Evolutionary conservation across 2,113 vertebrate genomes (phyloP).

Genomic region (Thunnus thynnus): DNA sequence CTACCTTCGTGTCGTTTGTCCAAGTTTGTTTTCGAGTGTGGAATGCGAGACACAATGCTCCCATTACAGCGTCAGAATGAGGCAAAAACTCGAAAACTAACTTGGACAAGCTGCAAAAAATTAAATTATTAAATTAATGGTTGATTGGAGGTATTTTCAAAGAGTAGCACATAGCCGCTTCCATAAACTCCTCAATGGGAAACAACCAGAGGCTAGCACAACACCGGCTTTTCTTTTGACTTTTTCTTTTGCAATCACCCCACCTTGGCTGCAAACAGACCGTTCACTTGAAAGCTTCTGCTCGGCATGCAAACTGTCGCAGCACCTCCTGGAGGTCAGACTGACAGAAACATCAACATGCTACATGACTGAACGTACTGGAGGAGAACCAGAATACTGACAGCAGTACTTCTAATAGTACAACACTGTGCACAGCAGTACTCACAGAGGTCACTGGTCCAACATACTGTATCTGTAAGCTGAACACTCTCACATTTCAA

Average conservation of each 20-base stretch:
- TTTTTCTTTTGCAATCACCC: too few relatives aligned
- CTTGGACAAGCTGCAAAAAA: not conserved
- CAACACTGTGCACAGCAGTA: slow-evolving; percentile 67
- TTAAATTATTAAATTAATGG: not conserved
- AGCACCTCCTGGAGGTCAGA: slow-evolving; percentile 65
- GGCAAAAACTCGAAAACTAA: not conserved
- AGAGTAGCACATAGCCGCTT: not conserved
- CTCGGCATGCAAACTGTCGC: slow-evolving; percentile 65
- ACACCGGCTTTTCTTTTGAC: not conserved
- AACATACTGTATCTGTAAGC: not conserved
- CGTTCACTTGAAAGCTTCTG: slow-evolving; percentile 43
- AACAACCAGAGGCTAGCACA: not conserved
- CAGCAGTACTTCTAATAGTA: slow-evolving; percentile 38
- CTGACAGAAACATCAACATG: slow-evolving; percentile 71
- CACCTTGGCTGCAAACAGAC: slow-evolving; percentile 17
- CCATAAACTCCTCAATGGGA: not conserved
- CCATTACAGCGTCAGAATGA: too few relatives aligned
- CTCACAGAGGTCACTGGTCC: slow-evolving; percentile 68
- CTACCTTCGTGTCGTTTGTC: not conserved
- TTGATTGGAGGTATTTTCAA: not conserved
- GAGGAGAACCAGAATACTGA: slow-evolving; percentile 60
- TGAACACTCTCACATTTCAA: slow-evolving; percentile 38
- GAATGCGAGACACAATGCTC: too few relatives aligned
- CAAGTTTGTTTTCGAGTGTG: too few relatives aligned
- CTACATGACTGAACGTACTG: slow-evolving; percentile 69